phyloP scores from a whole-genome alignment of 2,888 invertebrate genomes.

The Fabriciana adippe region DNA sequence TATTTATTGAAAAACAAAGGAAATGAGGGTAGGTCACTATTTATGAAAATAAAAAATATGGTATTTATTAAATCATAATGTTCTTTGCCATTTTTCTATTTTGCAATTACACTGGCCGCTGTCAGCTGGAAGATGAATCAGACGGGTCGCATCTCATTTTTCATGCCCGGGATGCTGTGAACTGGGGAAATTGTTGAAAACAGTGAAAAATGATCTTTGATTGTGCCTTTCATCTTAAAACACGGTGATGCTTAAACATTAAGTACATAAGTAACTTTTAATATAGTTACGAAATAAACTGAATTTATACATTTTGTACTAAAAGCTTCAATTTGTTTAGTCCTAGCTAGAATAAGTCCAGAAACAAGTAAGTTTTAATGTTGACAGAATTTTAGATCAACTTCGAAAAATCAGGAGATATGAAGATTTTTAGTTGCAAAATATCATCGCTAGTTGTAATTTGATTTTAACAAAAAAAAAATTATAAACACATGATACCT shows the following conservation, averaged over 20 bases:
- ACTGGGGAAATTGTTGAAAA: slow-evolving; percentile 31
- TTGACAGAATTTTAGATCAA: no score
- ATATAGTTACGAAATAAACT: background rate
- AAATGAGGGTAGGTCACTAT: no score
- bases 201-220: slow-evolving; percentile 32
- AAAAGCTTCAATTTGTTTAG: no score
- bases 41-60: slow-evolving; percentile 5
- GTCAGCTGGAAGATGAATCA: slow-evolving; percentile 30
- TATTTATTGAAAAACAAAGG: no score
- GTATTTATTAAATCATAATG: slow-evolving; percentile 22
- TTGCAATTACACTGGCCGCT: slow-evolving; percentile 26
- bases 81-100: slow-evolving; percentile 26
- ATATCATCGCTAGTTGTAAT: no score
- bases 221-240: slow-evolving; percentile 23
- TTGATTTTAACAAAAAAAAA: no score
- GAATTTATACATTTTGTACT: background rate
- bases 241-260: slow-evolving; percentile 10
- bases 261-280: background rate
- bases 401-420: no score
- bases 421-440: no score
- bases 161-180: slow-evolving; percentile 29
- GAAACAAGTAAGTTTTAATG: no score
- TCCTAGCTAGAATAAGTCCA: no score
- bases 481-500: no score
- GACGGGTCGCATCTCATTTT: slow-evolving; percentile 29